Percentiles rank a stretch among this genome's conserved stretches.
Conservation (phyloP, 2,113 vertebrate genomes). For the Xiphorhynchus elegans region DNA sequence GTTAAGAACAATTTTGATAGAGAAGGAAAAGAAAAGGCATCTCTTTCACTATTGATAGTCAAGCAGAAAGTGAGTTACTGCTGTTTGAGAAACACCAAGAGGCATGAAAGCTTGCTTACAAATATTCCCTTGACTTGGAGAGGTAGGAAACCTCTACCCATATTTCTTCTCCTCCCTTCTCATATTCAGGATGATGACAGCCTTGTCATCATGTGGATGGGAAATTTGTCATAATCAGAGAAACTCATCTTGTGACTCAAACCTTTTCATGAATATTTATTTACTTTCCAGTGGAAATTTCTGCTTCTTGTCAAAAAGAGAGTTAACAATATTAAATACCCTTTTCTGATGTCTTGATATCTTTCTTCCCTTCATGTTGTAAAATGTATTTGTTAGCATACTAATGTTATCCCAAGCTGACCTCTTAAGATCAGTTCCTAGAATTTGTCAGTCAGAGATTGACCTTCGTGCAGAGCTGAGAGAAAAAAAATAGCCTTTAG, state of each 20-base stretch:
- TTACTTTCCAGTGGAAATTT: conserved; percentile 30
- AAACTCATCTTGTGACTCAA: neutral
- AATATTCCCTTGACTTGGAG: neutral
- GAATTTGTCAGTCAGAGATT: neutral
- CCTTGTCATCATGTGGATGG: neutral
- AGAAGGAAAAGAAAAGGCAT: neutral
- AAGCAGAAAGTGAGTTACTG: neutral
- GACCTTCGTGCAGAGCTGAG: conserved; percentile 10
- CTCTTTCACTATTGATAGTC: neutral
- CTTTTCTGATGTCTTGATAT: conserved; percentile 24
- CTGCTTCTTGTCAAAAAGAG: neutral
- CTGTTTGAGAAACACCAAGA: neutral
- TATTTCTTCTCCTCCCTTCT: neutral
- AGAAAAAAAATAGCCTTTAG: neutral
- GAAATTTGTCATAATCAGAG: conserved; percentile 32
- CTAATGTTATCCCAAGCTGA: conserved; percentile 10
- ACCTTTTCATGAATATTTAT: conserved; percentile 43
- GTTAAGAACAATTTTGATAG: neutral
- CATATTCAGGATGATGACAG: neutral
- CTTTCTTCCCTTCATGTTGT: neutral
- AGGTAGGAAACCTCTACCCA: neutral
- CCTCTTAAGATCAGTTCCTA: neutral
- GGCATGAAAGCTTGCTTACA: neutral
- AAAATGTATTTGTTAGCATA: neutral
- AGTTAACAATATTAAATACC: neutral